Base-by-base conservation (phyloP, 2,113 vertebrate species). In the Lathamus discolor region DNA sequence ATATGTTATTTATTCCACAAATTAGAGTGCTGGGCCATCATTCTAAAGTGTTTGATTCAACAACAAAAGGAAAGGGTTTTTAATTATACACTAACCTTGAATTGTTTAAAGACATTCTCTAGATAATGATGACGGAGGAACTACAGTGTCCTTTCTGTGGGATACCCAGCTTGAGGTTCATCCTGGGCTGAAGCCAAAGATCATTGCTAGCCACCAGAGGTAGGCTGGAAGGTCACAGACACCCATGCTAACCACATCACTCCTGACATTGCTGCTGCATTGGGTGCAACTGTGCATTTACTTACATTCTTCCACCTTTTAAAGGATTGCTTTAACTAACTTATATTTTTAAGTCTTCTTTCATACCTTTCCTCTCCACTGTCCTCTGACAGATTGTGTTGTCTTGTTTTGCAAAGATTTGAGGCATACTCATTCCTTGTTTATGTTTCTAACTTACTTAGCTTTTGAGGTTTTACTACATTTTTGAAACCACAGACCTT, bases 191-290 rank as follows among this genome's bases (percentile, higher is more conserved):
- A 57, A 63, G 25, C 28, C 66, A 43, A 84, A 72, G 57, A 69
- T 20, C 43, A 29, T 25, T 2, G 1, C 49, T 22, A 61, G n/a
- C 22, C 13, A n/a, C 57, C n/a, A 59, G 33, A 72, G 31, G 17
- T 29, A 22, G 33, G 6, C 18, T 86, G 70, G 43, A 79, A 87
- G 24, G 29, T 61, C 35, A 69, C 57, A 69, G 49, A 17, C 31
- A 29, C 2, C 3, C 4, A 1, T 2, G 2, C 9, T 67, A 54
- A 49, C 13, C 22, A 25, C 19, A 31, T 33, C 44, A 1, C 33
- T 55, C 61, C 43, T 39, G 82, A 54, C 2, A 0, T 12, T 10
- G 33, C 29, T 27, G 37, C 33, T 82, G 39, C 20, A 9, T 1
- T 23, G 57, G 29, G 17, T 48, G 35, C 8, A 0, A 1, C 10